Evolutionary conservation across 2,113 vertebrate genomes (phyloP), one percentile per base, ranked within the genome.

Genomic region (Esox niger): DNA sequence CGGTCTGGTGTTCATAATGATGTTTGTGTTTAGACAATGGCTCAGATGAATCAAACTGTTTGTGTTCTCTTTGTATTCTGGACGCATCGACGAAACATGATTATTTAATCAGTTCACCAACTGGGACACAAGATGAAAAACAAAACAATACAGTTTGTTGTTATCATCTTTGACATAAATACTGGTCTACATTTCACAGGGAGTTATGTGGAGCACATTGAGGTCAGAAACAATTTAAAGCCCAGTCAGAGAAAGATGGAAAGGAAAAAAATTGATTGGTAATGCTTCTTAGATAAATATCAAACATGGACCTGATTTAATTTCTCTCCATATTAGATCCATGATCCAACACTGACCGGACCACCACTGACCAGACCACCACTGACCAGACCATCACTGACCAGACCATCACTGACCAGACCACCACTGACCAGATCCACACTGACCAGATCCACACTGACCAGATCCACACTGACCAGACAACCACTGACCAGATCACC

Each of bases 261-360:
- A 68, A 70, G 60, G 66, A 77, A 75, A 83, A 70, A 26, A 70
- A 68, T 73, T 81, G 75, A 15, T 64, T 81, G 70, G 75, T 68
- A 77, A 82, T 73, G 72, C 79, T 81, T 82, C 76, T 68, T n/a
- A 71, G 79, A 71, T 61, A 59, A 69, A 66, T 69, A 68, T 76
- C 69, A 86, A 86, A 78, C 78, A 81, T 78, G 78, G 73, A 70
- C 81, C 72, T 77, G 6, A 67, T 81, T 83, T 81, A 62, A 67
- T 81, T 83, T 81, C 64, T 82, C 6, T 2, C 67, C 27, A 87
- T 88, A 88, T 85, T 69, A 67, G 79, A 87, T 84, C 82, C 82
- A 89, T 70, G 74, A 62, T 23, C 38, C 35, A 26, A n/a, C 33
- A 25, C 21, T 26, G 17, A 2, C 8, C 26, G 11, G 62, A 47